phyloP scores from a whole-genome alignment of 2,888 invertebrate species.

The Eumerus sabulonum region DNA sequence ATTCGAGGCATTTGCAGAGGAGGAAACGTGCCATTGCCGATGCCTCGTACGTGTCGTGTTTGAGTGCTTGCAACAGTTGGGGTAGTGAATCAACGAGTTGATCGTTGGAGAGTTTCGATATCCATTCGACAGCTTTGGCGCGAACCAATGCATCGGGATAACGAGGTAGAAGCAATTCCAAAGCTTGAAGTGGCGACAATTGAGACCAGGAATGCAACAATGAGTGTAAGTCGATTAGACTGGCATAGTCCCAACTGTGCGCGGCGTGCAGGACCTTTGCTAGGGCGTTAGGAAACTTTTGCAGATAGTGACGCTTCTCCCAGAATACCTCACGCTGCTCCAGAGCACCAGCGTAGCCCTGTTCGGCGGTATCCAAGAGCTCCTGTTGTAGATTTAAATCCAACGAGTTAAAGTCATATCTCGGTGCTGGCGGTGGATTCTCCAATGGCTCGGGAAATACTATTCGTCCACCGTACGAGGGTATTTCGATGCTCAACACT shows the following conservation, averaged over 20 bases:
- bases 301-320: slow-evolving; percentile 95
- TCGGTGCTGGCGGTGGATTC: slow-evolving; percentile 78
- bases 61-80: slow-evolving; percentile 94
- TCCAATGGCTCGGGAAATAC: slow-evolving; percentile 82
- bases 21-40: slow-evolving; percentile 91
- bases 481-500: slow-evolving; percentile 83
- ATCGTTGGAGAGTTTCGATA: slow-evolving; percentile 89
- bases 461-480: slow-evolving; percentile 85
- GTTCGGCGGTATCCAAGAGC: slow-evolving; percentile 78
- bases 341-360: slow-evolving; percentile 77
- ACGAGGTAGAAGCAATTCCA: slow-evolving; percentile 94
- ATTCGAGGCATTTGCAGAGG: slow-evolving; percentile 89
- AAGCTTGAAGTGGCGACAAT: slow-evolving; percentile 91
- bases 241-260: slow-evolving; percentile 94
- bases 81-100: slow-evolving; percentile 95
- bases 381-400: slow-evolving; percentile 84
- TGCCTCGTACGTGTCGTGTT: slow-evolving; percentile 94
- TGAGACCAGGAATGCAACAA: slow-evolving; percentile 93
- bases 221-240: slow-evolving; percentile 91
- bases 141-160: slow-evolving; percentile 96
- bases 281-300: slow-evolving; percentile 89
- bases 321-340: slow-evolving; percentile 87
- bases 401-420: slow-evolving; percentile 86
- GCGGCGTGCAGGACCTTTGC: slow-evolving; percentile 93
- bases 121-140: slow-evolving; percentile 89